A percentile compares a stretch with the other conserved stretches of the same genome.
Conservation (phyloP, 2,797 vertebrate species). For the Emydoidea blandingii region DNA sequence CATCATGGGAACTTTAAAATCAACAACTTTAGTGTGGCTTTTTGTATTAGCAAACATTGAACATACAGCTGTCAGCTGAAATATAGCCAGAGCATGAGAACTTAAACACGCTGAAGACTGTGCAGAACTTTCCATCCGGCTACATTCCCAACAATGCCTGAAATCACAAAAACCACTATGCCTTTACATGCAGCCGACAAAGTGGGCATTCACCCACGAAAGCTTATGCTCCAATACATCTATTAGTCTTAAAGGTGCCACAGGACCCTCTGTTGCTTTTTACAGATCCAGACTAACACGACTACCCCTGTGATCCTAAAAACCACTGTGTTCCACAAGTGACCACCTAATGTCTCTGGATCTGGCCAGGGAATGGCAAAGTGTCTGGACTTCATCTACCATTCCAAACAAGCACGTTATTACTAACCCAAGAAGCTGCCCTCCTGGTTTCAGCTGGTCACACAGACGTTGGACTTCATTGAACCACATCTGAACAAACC, state of each 20-base stretch:
- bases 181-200: too few relatives aligned
- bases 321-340: background rate
- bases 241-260: too few relatives aligned
- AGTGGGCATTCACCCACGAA: too few relatives aligned
- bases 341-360: background rate
- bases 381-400: background rate
- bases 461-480: background rate
- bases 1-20: too few relatives aligned
- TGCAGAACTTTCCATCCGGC: background rate
- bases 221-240: too few relatives aligned
- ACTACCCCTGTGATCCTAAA: too few relatives aligned
- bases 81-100: too few relatives aligned
- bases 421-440: background rate
- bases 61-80: too few relatives aligned
- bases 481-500: background rate
- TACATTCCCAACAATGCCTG: background rate
- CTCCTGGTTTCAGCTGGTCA: background rate
- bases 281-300: too few relatives aligned
- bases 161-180: background rate
- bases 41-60: too few relatives aligned
- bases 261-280: too few relatives aligned
- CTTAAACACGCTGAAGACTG: background rate
- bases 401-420: background rate
- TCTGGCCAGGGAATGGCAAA: background rate
- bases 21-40: too few relatives aligned